These are phyloP conservation scores for Acropternis orthonyx DNA, from an alignment of 2,797 vertebrate species.

Conservation along the genomic window DNA sequence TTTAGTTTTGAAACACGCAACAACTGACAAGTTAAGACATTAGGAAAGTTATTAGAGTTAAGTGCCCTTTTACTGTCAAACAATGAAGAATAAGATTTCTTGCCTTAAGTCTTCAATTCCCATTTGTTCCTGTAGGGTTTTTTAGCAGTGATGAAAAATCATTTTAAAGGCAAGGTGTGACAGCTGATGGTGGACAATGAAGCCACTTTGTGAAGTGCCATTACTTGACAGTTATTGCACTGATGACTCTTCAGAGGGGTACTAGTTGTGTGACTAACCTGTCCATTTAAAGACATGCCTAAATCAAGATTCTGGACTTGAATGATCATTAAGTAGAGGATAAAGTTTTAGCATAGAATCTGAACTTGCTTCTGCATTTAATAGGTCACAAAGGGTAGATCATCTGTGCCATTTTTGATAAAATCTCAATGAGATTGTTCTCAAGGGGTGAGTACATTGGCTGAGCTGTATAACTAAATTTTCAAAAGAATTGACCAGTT, in stretches of 20 bases:
- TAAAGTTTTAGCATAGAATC: neutral
- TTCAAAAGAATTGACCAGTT: neutral
- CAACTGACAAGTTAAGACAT: neutral
- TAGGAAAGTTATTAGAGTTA: conserved; percentile 33
- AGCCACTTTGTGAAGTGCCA: neutral
- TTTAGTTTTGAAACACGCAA: neutral
- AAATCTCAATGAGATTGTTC: neutral
- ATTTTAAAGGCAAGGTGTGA: neutral
- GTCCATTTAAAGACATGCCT: neutral
- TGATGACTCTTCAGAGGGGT: neutral
- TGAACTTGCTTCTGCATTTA: neutral
- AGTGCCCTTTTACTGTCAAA: conserved; percentile 22
- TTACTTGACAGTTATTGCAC: neutral
- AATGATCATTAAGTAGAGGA: neutral
- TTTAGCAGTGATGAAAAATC: neutral
- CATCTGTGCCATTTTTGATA: neutral
- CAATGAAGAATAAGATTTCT: neutral
- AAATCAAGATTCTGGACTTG: neutral
- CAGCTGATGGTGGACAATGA: neutral
- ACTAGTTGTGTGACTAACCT: neutral
- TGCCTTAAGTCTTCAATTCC: neutral
- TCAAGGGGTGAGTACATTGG: neutral
- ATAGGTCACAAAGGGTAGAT: neutral
- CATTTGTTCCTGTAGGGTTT: neutral
- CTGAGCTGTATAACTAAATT: neutral